Percentiles rank a stretch among this genome's conserved stretches.
Conservation (phyloP, 2,797 vertebrate species). For the Synaphobranchus kaupii region DNA sequence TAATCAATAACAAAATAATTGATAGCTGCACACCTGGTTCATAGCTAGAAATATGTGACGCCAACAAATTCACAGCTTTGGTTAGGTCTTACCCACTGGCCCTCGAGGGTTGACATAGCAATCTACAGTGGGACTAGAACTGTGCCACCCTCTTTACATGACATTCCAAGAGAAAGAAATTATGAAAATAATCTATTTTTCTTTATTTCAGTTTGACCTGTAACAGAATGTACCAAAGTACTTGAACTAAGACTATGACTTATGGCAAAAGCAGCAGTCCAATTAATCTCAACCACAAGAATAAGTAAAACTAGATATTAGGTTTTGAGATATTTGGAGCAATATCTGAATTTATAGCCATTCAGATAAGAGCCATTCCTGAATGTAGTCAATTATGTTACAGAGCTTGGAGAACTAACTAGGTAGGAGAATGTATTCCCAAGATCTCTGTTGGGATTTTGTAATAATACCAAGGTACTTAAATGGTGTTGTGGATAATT, state of each 20-base stretch:
- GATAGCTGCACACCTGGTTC: background rate
- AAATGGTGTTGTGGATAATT: background rate
- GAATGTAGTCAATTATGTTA: background rate
- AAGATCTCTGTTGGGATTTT: background rate
- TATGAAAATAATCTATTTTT: background rate
- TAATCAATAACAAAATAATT: no score
- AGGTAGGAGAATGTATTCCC: background rate
- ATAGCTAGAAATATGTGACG: background rate
- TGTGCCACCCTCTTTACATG: background rate
- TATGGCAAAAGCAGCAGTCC: no score
- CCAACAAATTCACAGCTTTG: background rate
- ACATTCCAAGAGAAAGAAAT: background rate
- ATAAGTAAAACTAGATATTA: background rate
- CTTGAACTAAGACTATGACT: background rate
- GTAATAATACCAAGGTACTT: background rate
- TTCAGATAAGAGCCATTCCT: background rate
- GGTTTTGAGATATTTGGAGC: background rate
- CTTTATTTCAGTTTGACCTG: background rate
- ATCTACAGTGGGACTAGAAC: background rate
- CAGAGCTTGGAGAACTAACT: background rate
- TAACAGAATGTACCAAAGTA: background rate
- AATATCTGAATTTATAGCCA: background rate
- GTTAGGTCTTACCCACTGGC: no score
- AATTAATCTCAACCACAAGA: background rate
- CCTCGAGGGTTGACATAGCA: background rate